A percentile compares a stretch with the other conserved stretches of the same genome.
These are phyloP conservation scores for Cephus cinctus DNA, from an alignment of 1,140 invertebrate genomes.

Conservation along the genomic window DNA sequence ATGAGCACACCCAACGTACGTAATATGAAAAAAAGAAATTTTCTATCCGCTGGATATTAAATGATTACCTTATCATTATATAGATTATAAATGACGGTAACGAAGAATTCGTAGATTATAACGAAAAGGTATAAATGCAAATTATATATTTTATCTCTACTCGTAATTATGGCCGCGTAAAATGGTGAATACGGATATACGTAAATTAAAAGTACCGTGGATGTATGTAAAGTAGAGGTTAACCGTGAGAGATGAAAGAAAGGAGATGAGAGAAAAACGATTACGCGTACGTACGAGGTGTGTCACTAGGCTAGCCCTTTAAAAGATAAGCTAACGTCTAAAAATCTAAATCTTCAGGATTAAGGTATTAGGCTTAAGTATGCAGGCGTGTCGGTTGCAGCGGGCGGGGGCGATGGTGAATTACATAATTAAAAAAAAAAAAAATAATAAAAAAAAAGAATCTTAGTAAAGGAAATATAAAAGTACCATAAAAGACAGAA, in stretches of 20 bases:
- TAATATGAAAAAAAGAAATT: slow-evolving; percentile 36
- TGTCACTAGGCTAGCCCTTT: slow-evolving; percentile 33
- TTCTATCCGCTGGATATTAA: slow-evolving; percentile 40
- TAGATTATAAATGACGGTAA: slow-evolving; percentile 29
- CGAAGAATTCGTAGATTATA: slow-evolving; percentile 24
- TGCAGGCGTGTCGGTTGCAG: slow-evolving; percentile 37
- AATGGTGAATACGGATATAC: slow-evolving; percentile 24
- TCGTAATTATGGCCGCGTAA: slow-evolving; percentile 41
- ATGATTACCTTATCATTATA: slow-evolving; percentile 33
- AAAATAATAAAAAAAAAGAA: not conserved
- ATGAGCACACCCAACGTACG: slow-evolving; percentile 30
- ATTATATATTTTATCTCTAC: slow-evolving; percentile 55
- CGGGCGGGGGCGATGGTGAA: slow-evolving; percentile 30
- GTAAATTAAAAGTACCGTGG: slow-evolving; percentile 37
- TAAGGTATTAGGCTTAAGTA: slow-evolving; percentile 32
- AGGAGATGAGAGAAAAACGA: not conserved
- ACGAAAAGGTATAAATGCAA: slow-evolving; percentile 36
- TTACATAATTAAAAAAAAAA: slow-evolving; percentile 6
- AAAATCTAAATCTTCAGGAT: slow-evolving; percentile 26
- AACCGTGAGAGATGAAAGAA: not conserved
- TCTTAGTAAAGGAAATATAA: slow-evolving; percentile 4
- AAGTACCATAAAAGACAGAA: slow-evolving; percentile 10
- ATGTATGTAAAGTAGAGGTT: slow-evolving; percentile 32
- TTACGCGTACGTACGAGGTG: slow-evolving; percentile 31
- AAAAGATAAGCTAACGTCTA: slow-evolving; percentile 33